Percentiles rank a stretch among this genome's conserved stretches.
Conservation (phyloP, 2,888 invertebrate species). For the Patella pellucida region DNA sequence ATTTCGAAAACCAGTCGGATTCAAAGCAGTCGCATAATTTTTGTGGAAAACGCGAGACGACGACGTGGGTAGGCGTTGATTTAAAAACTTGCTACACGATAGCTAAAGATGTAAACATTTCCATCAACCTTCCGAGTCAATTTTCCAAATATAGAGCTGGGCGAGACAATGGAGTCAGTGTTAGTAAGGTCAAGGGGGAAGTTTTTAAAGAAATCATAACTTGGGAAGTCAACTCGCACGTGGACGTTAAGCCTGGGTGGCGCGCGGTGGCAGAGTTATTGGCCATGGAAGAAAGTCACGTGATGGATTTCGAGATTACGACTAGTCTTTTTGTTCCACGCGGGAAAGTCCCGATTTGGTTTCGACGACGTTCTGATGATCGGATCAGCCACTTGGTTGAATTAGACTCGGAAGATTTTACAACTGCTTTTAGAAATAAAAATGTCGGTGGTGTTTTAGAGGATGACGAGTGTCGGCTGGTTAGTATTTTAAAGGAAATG, state of each 20-base stretch:
- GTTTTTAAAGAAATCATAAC: conserved; percentile 38
- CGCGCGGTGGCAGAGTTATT: conserved; percentile 36
- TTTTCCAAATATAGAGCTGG: conserved; percentile 36
- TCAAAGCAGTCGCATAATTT: conserved; percentile 39
- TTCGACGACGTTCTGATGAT: conserved; percentile 32
- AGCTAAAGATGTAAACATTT: conserved; percentile 29
- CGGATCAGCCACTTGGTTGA: conserved; percentile 25
- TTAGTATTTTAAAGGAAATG: conserved; percentile 33
- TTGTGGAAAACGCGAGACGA: conserved; percentile 37
- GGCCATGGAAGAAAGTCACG: conserved; percentile 34
- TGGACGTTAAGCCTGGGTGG: conserved; percentile 39
- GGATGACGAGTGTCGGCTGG: conserved; percentile 30
- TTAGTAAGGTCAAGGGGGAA: conserved; percentile 40
- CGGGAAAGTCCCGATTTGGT: conserved; percentile 35
- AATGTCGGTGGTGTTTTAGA: conserved; percentile 33
- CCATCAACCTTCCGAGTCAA: conserved; percentile 36
- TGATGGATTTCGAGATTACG: conserved; percentile 41
- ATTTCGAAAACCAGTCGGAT: conserved; percentile 39
- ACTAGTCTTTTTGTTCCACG: conserved; percentile 36
- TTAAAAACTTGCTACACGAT: conserved; percentile 37
- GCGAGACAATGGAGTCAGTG: conserved; percentile 37
- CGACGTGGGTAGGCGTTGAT: conserved; percentile 41
- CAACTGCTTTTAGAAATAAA: conserved; percentile 28
- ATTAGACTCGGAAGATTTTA: conserved; percentile 25
- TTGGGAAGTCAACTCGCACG: conserved; percentile 42